Conservation (phyloP, 2,113 vertebrate species). For the Sarotherodon lohbergeri region DNA sequence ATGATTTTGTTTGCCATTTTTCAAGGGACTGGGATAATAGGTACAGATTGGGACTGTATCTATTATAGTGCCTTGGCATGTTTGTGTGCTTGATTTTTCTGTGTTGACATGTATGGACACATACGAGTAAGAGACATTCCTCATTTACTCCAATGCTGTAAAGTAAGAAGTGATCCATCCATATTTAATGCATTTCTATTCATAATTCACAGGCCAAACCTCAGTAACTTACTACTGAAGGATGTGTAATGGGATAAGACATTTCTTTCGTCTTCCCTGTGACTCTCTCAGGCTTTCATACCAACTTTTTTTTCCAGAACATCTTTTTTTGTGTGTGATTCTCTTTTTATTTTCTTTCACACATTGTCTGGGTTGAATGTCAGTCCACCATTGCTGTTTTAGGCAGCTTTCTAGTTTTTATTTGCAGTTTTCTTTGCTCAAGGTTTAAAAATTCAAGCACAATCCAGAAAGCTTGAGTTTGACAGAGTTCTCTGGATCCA, state of each 20-base stretch:
- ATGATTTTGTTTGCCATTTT: background rate
- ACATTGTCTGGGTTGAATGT: background rate
- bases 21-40: background rate
- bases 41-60: background rate
- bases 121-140: background rate
- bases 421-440: background rate
- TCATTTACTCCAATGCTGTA: conserved; percentile 10
- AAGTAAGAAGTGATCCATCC: conserved; percentile 24
- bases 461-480: background rate
- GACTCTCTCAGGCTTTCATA: background rate
- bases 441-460: background rate
- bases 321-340: background rate
- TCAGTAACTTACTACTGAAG: conserved; percentile 33
- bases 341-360: background rate
- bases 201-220: conserved; percentile 66
- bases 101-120: background rate
- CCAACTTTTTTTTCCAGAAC: background rate
- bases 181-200: conserved; percentile 64
- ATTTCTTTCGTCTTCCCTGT: conserved; percentile 1
- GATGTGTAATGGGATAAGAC: conserved; percentile 28
- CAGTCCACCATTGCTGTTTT: background rate
- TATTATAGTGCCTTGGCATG: background rate
- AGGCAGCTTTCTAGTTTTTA: background rate
- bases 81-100: background rate
- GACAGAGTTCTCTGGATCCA: background rate